Conservation (phyloP, 2,113 vertebrate genomes). For the Pseudonaja textilis region DNA sequence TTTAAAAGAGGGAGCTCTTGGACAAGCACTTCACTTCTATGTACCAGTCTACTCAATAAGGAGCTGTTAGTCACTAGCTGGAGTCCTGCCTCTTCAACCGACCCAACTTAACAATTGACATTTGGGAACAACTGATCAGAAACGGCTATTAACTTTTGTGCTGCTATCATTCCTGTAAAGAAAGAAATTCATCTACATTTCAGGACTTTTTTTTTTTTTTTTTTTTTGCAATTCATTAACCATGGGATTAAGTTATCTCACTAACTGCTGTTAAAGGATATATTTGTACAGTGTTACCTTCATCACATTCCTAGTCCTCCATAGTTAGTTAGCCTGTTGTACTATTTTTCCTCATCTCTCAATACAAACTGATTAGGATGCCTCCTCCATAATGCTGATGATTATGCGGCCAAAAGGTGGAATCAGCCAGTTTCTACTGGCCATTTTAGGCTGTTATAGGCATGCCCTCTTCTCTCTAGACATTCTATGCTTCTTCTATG, state of each 20-base stretch:
- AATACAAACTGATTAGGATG: background rate
- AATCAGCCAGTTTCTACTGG: background rate
- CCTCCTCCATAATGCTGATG: background rate
- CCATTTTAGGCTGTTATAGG: background rate
- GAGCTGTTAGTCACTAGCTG: no score
- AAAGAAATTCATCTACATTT: background rate
- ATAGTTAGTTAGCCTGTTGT: background rate
- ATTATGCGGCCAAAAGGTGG: background rate
- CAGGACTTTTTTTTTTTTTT: background rate
- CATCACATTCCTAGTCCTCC: background rate
- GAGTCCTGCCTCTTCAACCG: no score
- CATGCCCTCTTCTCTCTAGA: background rate
- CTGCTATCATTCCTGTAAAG: background rate
- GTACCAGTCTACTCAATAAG: no score
- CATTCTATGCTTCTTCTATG: background rate
- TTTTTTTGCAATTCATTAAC: background rate
- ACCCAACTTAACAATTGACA: no score
- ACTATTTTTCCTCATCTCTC: background rate
- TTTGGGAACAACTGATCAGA: background rate
- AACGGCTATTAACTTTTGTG: background rate
- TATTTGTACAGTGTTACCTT: background rate
- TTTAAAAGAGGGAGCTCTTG: no score
- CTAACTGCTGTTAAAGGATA: background rate
- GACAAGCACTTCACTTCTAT: no score
- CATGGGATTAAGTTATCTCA: background rate